Percentiles rank a stretch among this genome's conserved stretches.
These are phyloP conservation scores for Sus scrofa DNA, from an alignment of 2,113 vertebrate species.

Conservation along the genomic window DNA sequence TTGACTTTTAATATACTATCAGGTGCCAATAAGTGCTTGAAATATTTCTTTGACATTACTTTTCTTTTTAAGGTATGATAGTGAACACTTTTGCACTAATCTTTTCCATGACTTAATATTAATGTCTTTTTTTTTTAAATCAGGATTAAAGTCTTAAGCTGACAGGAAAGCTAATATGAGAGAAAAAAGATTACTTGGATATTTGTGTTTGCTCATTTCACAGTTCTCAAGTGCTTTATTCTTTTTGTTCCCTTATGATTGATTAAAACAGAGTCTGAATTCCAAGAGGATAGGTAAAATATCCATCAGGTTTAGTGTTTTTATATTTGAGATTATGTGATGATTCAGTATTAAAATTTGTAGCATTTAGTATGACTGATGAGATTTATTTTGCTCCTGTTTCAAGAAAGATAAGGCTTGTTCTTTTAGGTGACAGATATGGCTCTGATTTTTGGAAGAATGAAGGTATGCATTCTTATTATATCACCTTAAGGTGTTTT, in stretches of 20 bases:
- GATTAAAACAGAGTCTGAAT: not conserved
- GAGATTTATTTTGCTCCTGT: slow-evolving; percentile 36
- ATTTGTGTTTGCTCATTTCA: slow-evolving; percentile 19
- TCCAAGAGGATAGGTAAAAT: not conserved
- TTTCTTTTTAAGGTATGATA: not conserved
- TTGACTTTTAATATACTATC: not conserved
- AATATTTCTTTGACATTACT: not conserved
- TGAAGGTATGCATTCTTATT: slow-evolving; percentile 2
- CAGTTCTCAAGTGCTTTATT: not conserved
- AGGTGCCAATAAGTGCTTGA: not conserved
- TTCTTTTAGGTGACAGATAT: slow-evolving; percentile 30
- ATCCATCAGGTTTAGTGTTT: not conserved
- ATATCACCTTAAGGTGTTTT: slow-evolving; percentile 3
- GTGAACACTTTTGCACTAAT: not conserved
- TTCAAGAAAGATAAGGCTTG: slow-evolving; percentile 36
- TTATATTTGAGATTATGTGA: not conserved
- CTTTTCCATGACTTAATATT: slow-evolving; percentile 24
- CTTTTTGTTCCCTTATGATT: not conserved
- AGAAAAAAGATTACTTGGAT: not conserved
- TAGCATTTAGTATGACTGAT: not conserved
- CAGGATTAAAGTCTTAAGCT: slow-evolving; percentile 21
- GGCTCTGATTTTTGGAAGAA: slow-evolving; percentile 24
- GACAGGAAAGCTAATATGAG: slow-evolving; percentile 30
- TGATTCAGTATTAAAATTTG: not conserved
- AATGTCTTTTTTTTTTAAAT: slow-evolving; percentile 55